Conservation (phyloP, 2,888 invertebrate genomes). For the Philereme transversata region DNA sequence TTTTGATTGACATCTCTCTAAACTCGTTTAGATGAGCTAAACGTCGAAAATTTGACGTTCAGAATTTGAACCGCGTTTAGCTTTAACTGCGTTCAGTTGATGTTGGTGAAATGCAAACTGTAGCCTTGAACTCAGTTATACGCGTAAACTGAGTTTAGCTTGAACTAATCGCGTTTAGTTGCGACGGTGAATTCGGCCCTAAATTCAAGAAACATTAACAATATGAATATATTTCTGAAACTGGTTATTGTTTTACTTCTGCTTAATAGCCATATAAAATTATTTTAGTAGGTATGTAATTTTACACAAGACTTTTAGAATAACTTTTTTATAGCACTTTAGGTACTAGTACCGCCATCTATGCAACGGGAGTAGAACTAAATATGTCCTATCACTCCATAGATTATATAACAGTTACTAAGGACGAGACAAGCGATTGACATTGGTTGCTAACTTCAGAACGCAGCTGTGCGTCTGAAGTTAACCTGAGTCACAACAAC, state of each 20-base stretch:
- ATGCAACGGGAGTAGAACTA: slow-evolving; percentile 27
- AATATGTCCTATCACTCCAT: background rate
- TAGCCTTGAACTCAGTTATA: no score
- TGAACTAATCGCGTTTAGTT: no score
- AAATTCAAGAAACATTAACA: no score
- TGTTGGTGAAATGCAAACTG: no score
- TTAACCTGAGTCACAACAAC: slow-evolving; percentile 72
- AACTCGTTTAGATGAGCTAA: no score
- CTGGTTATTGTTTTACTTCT: background rate
- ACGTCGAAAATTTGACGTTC: no score
- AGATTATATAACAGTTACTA: slow-evolving; percentile 31
- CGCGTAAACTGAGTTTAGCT: no score
- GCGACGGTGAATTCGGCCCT: no score
- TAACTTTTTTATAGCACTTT: slow-evolving; percentile 1
- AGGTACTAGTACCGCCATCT: slow-evolving; percentile 64
- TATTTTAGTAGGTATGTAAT: background rate
- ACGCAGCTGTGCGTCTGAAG: slow-evolving; percentile 60
- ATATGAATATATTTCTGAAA: no score
- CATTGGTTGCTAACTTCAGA: slow-evolving; percentile 59
- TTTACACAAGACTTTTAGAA: background rate
- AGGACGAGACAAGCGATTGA: background rate
- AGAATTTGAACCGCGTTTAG: no score
- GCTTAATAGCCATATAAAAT: background rate
- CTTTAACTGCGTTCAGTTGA: no score
- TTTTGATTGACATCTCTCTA: no score